phyloP scores from a whole-genome alignment of 2,797 vertebrate genomes.

The Myotis findleyi region DNA sequence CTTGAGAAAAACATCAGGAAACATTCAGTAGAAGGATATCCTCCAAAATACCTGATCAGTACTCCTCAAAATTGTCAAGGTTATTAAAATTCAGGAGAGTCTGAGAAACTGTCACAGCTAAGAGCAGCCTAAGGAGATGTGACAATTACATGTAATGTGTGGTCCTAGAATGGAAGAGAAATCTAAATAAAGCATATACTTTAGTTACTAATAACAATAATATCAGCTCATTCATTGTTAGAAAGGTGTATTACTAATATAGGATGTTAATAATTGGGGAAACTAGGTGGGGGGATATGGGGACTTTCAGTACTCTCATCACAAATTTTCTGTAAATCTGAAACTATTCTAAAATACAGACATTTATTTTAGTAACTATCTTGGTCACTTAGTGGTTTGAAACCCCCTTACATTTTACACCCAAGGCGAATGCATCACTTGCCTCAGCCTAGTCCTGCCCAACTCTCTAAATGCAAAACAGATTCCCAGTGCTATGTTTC shows the following conservation, averaged over 20 bases:
- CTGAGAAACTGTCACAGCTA: background rate
- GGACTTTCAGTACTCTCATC: background rate
- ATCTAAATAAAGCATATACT: conserved; percentile 5
- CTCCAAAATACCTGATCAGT: background rate
- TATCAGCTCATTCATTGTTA: background rate
- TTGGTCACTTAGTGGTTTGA: background rate
- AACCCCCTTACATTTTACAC: background rate
- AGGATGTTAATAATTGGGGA: background rate
- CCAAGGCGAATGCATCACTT: background rate
- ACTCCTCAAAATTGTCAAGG: background rate
- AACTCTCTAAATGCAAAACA: background rate
- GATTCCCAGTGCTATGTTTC: background rate
- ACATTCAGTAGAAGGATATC: background rate
- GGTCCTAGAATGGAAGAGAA: background rate
- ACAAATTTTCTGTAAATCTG: background rate
- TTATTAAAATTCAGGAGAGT: background rate
- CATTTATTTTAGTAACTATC: background rate
- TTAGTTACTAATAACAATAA: background rate
- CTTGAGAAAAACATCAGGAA: background rate
- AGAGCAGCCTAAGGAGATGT: background rate
- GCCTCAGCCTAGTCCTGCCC: background rate
- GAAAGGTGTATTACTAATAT: background rate
- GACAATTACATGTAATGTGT: background rate
- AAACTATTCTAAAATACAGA: conserved; percentile 2
- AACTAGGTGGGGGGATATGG: background rate